A percentile compares a stretch with the other conserved stretches of the same genome.
Conservation (phyloP, 2,888 invertebrate genomes). For the Drosophila paracracens region DNA sequence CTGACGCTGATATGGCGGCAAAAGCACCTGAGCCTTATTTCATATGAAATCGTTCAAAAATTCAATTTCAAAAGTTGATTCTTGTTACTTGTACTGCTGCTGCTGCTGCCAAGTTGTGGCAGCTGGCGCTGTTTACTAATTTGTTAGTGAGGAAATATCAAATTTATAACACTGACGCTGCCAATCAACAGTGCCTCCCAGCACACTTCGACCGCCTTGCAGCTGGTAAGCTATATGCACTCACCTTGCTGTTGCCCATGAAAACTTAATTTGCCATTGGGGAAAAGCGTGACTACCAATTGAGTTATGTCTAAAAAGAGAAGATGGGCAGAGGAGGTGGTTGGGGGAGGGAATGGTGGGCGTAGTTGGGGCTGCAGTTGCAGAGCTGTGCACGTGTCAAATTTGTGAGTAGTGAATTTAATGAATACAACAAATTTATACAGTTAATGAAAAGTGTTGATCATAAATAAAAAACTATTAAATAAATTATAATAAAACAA, state of each 20-base stretch:
- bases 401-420: constrained; percentile 4
- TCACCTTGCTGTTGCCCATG: constrained; percentile 60
- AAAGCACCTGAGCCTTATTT: constrained; percentile 52
- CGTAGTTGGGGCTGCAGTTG: not conserved
- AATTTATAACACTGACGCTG: constrained; percentile 69
- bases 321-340: not conserved
- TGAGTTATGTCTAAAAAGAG: constrained; percentile 60
- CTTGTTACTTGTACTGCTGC: constrained; percentile 11
- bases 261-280: constrained; percentile 72
- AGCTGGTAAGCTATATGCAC: not conserved
- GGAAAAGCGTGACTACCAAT: constrained; percentile 49
- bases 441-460: not conserved
- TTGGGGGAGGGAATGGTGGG: not conserved
- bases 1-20: constrained; percentile 59
- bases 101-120: constrained; percentile 9
- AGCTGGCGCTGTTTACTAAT: constrained; percentile 6
- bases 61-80: constrained; percentile 62
- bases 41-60: constrained; percentile 67
- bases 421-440: not conserved
- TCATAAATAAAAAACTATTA: not conserved
- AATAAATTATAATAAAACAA: not conserved
- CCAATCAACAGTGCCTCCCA: constrained; percentile 53
- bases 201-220: not conserved
- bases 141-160: constrained; percentile 61
- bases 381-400: constrained; percentile 39